These are phyloP conservation scores for Ethmia dodecea DNA, from an alignment of 2,888 invertebrate genomes.

Conservation along the genomic window DNA sequence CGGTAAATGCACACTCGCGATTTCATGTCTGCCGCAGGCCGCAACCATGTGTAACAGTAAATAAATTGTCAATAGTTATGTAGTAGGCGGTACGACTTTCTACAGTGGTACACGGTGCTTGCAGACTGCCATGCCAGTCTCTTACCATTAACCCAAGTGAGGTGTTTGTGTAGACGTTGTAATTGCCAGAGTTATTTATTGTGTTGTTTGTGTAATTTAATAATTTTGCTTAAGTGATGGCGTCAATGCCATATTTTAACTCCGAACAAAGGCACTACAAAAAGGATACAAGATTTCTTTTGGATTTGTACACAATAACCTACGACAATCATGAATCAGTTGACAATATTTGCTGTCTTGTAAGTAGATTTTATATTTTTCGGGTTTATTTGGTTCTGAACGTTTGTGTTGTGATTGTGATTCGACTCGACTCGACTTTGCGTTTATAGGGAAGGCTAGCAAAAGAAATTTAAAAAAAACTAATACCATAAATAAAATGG, in stretches of 20 bases:
- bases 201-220: slow-evolving; percentile 15
- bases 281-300: slow-evolving; percentile 89
- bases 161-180: slow-evolving; percentile 25
- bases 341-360: slow-evolving; percentile 82
- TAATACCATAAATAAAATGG: slow-evolving; percentile 40
- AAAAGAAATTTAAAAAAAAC: no score
- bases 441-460: no score
- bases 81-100: slow-evolving; percentile 59
- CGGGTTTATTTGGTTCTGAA: no score
- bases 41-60: slow-evolving; percentile 68
- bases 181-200: slow-evolving; percentile 16
- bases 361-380: slow-evolving; percentile 55
- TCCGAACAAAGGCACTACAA: slow-evolving; percentile 87
- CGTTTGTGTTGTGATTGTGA: no score
- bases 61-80: slow-evolving; percentile 53
- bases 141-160: slow-evolving; percentile 34
- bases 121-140: slow-evolving; percentile 56
- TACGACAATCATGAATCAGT: slow-evolving; percentile 89
- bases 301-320: slow-evolving; percentile 90
- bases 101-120: slow-evolving; percentile 62
- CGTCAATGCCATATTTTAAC: slow-evolving; percentile 74
- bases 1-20: slow-evolving; percentile 56
- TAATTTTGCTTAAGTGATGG: slow-evolving; percentile 39
- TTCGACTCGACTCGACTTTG: no score
- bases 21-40: slow-evolving; percentile 58